Base-by-base conservation (phyloP, 2,888 invertebrate genomes). In the Plemyria rubiginata region DNA sequence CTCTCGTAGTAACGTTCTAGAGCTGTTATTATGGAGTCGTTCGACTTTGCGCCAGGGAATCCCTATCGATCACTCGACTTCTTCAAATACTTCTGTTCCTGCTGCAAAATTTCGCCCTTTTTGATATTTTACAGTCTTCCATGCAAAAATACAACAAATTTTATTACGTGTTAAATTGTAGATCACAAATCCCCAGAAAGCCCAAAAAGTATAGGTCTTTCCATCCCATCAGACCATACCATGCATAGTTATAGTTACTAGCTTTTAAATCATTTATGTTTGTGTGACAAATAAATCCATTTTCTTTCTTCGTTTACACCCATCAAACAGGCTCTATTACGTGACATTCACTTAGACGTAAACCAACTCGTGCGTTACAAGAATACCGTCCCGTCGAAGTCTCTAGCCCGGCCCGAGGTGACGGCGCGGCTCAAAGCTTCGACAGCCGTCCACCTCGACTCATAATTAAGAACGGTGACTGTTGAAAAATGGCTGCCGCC, bases 391-490 rank as follows among this genome's bases (percentile, higher is more conserved):
- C 70, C 72, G 70, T 68, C 67, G 53, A 66, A 68, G 69, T 66
- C 81, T 82, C 80, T 79, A 81, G 84, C 83, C 12, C 86, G 87
- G 87, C 85, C 86, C 84, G 89, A 89, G 87, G 90, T 91, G 92
- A 90, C 92, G 92, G 92, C 88, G 81, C 87, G 85, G 78, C 90
- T 92, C 92, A 92, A 92, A 92, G 92, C 90, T 88, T 92, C 92
- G 92, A 92, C 92, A 91, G 92, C 80, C 92, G 90, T 91, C 92
- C 92, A 90, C 83, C 86, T 81, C 86, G 86, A 88, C 87, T 92
- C 91, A 92, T 92, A 92, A 92, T 92, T 92, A 92, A 92, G 92
- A 92, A 92, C 90, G 90, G 92, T 92, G 92, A 92, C 92, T 92
- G 91, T 92, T 92, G 92, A 92, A 92, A 92, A 92, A 92, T 92